A percentile compares a stretch with the other conserved stretches of the same genome.
phyloP scores from a whole-genome alignment of 35 echinoderm and acorn worm genomes.

The Nesometra sesokonis region DNA sequence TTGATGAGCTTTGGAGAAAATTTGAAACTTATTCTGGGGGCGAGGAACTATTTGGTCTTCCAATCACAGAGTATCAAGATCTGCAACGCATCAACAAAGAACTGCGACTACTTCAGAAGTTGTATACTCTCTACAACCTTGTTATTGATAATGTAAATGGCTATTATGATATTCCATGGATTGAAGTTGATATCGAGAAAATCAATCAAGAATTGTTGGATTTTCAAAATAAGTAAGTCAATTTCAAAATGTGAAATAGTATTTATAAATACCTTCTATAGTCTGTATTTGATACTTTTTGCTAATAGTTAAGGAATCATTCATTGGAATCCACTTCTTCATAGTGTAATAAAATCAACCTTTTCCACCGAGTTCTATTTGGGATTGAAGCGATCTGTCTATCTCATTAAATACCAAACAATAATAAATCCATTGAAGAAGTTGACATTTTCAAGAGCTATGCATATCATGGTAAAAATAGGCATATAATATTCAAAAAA shows the following conservation, averaged over 20 bases:
- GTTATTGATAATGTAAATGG: conserved; percentile 98
- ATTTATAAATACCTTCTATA: background rate
- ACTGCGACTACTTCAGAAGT: conserved; percentile 83
- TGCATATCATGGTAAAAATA: too few relatives aligned
- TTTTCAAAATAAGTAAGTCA: conserved; percentile 92
- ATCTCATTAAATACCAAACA: too few relatives aligned
- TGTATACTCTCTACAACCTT: conserved; percentile 81
- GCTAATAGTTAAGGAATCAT: background rate
- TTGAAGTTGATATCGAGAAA: conserved; percentile 99
- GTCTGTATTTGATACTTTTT: background rate
- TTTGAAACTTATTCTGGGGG: conserved; percentile 93
- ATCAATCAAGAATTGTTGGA: conserved; percentile 87
- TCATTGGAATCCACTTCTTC: too few relatives aligned
- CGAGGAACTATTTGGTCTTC: conserved; percentile 86
- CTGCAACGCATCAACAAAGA: conserved; percentile 94
- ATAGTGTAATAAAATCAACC: too few relatives aligned
- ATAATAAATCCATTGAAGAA: too few relatives aligned
- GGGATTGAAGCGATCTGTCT: too few relatives aligned
- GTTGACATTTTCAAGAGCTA: too few relatives aligned
- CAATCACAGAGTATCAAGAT: conserved; percentile 90
- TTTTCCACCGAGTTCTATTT: too few relatives aligned
- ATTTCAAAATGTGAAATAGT: too few relatives aligned
- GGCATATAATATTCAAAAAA: too few relatives aligned
- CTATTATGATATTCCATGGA: conserved; percentile 95
- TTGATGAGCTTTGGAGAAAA: conserved; percentile 84